These are phyloP conservation scores for Sminthurides aquaticus DNA, from an alignment of 2,888 invertebrate species.

Conservation along the genomic window DNA sequence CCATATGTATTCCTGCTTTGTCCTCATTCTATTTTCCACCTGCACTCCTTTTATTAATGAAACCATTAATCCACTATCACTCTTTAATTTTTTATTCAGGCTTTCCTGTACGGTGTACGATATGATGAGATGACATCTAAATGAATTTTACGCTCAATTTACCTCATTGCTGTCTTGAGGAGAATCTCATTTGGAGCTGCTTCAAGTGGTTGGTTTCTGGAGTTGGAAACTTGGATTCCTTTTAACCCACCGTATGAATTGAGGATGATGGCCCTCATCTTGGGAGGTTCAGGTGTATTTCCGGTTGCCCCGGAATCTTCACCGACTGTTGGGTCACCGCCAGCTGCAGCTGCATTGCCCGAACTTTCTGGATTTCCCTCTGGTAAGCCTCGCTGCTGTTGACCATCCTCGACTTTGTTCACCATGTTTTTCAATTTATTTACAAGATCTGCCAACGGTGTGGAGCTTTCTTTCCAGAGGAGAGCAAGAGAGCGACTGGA, in stretches of 20 bases:
- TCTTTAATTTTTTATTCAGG: too few species aligned
- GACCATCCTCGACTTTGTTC: constrained; percentile 13
- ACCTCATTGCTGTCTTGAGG: constrained; percentile 79
- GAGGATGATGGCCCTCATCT: constrained; percentile 76
- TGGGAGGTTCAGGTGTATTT: constrained; percentile 55
- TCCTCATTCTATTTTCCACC: too few species aligned
- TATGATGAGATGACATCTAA: too few species aligned
- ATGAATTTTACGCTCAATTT: constrained; percentile 46
- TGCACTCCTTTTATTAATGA: too few species aligned
- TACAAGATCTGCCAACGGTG: too few species aligned
- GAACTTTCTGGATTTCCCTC: too few species aligned
- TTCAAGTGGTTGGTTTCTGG: constrained; percentile 59
- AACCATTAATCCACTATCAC: too few species aligned
- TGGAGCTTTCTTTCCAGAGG: not conserved
- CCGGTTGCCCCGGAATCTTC: constrained; percentile 38
- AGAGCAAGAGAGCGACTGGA: not conserved
- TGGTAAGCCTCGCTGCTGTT: too few species aligned
- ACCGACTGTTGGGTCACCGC: constrained; percentile 2
- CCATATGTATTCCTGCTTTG: too few species aligned
- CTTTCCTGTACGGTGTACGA: too few species aligned
- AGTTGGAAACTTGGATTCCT: constrained; percentile 72
- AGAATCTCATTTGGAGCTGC: constrained; percentile 56
- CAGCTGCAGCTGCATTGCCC: constrained; percentile 25
- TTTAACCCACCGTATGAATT: constrained; percentile 76
- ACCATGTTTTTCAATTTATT: too few species aligned